Base-by-base conservation (phyloP, 2,888 invertebrate genomes). In the Drosophila mayaguana region DNA sequence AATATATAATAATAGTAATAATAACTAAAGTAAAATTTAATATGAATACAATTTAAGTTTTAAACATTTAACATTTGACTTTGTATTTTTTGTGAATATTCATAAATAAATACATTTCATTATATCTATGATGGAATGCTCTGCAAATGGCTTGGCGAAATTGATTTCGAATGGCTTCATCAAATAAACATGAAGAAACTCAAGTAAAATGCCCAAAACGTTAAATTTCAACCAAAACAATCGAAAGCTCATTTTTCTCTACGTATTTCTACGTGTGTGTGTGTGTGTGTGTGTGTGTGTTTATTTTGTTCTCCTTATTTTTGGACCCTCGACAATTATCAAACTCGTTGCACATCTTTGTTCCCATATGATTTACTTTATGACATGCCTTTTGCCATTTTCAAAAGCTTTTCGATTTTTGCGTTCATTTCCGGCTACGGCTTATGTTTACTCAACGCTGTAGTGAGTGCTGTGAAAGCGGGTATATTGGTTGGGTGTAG, bases 281-380 rank as follows among this genome's bases (percentile, higher is more conserved):
- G 34, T 46, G 20, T 38, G 22, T 18, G 16, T 20, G 28, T 28
- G 28, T 28, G 8, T 1, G 28, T 8, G 8, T 28, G 25, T n/a
- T n/a, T n/a, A 25, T n/a, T 46, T n/a, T 5, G n/a, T 9, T 4
- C 25, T 4, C 12, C n/a, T 51, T 69, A n/a, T 18, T 18, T 72
- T 43, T 40, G 32, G 25, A 34, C 51, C 22, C 28, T 51, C 20
- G 48, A 67, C 89, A 83, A 83, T 83, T 83, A 88, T 72, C 73
- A 74, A 80, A 67, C 76, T 55, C 80, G 63, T 48, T 38, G 46
- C 57, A 48, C 54, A 63, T 81, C 61, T 25, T 46, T 36, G 38
- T 46, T 65, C 57, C 40, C 42, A 46, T 69, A 64, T 79, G 75
- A 75, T 75, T 76, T 79, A 64, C 74, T 85, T 83, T 74, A 84